Percentiles rank a stretch among this genome's conserved stretches.
Conservation (phyloP, 1,140 invertebrate genomes). For the Lamellibrachia luymesi region DNA sequence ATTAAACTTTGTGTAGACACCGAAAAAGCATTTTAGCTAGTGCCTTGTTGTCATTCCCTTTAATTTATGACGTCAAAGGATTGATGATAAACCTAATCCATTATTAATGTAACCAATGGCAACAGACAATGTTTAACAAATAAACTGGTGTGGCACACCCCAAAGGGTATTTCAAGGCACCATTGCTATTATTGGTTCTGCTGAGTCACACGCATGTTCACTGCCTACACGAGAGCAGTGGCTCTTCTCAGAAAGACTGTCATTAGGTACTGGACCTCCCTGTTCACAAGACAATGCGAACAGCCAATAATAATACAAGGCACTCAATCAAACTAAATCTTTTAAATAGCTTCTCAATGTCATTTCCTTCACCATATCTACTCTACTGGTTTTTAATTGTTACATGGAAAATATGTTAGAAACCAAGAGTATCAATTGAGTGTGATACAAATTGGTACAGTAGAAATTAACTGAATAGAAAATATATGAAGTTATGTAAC, state of each 20-base stretch:
- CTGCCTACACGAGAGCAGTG: neutral
- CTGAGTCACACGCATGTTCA: neutral
- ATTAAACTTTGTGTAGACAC: no score
- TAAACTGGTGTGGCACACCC: neutral
- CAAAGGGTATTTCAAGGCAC: neutral
- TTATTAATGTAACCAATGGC: neutral
- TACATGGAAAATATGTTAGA: neutral
- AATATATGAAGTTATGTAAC: neutral
- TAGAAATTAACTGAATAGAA: neutral
- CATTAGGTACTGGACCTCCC: neutral
- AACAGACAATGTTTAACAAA: neutral
- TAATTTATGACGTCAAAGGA: neutral
- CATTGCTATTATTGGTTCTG: neutral
- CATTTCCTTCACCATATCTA: neutral
- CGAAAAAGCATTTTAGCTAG: no score
- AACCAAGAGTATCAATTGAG: neutral
- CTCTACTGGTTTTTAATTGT: neutral
- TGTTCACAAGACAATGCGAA: neutral
- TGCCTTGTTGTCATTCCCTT: neutral
- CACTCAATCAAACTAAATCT: neutral
- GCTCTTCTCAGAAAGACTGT: neutral
- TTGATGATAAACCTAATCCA: neutral
- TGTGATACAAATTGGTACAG: neutral
- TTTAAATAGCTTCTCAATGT: neutral
- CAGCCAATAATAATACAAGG: neutral